phyloP scores from a whole-genome alignment of 2,797 vertebrate species.

The Cuniculus paca region DNA sequence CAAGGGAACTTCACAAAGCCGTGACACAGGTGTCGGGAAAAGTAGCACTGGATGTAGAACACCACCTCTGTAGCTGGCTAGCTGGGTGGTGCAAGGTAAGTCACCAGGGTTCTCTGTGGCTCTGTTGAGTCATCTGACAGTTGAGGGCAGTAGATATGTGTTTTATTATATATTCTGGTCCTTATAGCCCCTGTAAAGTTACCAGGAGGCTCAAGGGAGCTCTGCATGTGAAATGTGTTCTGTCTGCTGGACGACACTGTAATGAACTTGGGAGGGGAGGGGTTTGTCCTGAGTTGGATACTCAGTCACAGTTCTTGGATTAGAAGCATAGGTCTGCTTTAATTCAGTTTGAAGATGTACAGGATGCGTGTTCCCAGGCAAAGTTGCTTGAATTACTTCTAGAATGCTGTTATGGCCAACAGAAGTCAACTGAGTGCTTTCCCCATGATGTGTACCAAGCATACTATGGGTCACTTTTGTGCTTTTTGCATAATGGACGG shows the following conservation, averaged over 20 bases:
- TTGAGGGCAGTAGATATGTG: background rate
- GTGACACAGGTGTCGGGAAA: background rate
- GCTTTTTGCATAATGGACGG: background rate
- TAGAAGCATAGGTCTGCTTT: background rate
- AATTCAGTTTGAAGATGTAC: background rate
- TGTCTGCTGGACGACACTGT: background rate
- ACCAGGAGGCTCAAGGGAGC: no score
- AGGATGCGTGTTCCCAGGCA: background rate
- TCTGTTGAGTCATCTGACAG: background rate
- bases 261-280: background rate
- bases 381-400: background rate
- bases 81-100: background rate
- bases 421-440: background rate
- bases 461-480: fast-evolving
- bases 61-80: background rate
- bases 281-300: background rate
- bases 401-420: background rate
- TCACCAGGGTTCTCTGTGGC: background rate
- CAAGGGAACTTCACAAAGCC: background rate
- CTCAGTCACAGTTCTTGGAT: background rate
- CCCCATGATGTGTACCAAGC: background rate
- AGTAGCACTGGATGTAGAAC: background rate
- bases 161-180: no score
- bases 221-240: background rate
- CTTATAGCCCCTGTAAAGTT: background rate